phyloP scores from a whole-genome alignment of 2,113 vertebrate species.

The Ophiodon elongatus region DNA sequence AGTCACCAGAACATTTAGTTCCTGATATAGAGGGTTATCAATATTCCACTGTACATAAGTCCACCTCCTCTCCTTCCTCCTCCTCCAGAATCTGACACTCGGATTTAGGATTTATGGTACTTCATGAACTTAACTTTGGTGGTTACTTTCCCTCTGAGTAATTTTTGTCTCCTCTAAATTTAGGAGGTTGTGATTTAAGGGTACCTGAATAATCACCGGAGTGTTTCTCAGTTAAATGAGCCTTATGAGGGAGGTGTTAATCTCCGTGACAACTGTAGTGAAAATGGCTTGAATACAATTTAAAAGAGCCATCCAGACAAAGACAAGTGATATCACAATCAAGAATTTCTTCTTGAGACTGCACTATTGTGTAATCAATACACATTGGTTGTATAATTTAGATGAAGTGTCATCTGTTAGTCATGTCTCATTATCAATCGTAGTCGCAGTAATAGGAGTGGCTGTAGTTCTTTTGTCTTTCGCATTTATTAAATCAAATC shows the following conservation, averaged over 20 bases:
- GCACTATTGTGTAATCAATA: constrained; percentile 49
- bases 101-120: constrained; percentile 62
- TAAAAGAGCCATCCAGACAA: constrained; percentile 76
- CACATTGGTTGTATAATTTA: background rate
- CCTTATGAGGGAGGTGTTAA: constrained; percentile 82
- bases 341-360: constrained; percentile 1
- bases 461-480: background rate
- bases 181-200: constrained; percentile 84
- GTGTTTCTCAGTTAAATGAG: constrained; percentile 86
- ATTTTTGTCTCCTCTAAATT: constrained; percentile 77
- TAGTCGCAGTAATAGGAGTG: background rate
- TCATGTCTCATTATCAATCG: background rate
- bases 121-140: constrained; percentile 68
- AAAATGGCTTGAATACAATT: constrained; percentile 81
- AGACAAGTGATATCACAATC: constrained; percentile 52
- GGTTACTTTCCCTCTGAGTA: constrained; percentile 57
- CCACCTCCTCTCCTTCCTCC: constrained; percentile 42
- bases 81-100: constrained; percentile 28
- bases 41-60: constrained; percentile 48
- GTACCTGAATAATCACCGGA: constrained; percentile 84
- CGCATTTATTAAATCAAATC: constrained; percentile 15
- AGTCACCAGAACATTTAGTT: constrained; percentile 31
- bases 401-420: background rate
- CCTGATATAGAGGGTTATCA: constrained; percentile 45
- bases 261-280: constrained; percentile 83